Conservation (phyloP, 2,113 vertebrate genomes). For the Osmerus mordax region DNA sequence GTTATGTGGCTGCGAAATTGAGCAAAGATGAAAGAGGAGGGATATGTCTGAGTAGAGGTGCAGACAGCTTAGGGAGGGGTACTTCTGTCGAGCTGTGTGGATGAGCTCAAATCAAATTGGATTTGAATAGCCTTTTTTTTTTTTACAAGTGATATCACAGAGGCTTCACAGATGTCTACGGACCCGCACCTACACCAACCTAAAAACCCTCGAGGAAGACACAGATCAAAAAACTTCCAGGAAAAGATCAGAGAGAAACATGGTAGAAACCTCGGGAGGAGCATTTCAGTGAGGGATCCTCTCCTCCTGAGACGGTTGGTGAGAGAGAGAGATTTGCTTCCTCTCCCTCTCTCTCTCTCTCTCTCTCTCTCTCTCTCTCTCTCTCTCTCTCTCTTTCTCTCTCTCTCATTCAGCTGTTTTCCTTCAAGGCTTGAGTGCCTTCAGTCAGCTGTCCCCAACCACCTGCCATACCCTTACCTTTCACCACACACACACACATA, state of each 20-base stretch:
- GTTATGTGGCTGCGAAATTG: not conserved
- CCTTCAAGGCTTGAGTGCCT: not conserved
- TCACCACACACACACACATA: slow-evolving; percentile 3
- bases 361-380: not conserved
- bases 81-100: not conserved
- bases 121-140: no score
- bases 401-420: slow-evolving; percentile 26
- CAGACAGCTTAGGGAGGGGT: not conserved
- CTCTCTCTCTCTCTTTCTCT: not conserved
- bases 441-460: slow-evolving; percentile 37
- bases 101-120: not conserved
- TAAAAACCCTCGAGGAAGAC: no score
- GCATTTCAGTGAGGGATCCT: no score
- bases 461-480: slow-evolving; percentile 22
- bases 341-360: not conserved
- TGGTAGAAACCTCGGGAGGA: no score
- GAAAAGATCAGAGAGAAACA: no score
- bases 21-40: slow-evolving; percentile 11
- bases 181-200: no score
- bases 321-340: not conserved
- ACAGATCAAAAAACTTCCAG: no score
- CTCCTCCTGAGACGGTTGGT: no score
- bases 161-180: no score
- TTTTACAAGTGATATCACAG: no score
- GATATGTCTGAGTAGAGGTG: slow-evolving; percentile 17